phyloP scores from a whole-genome alignment of 2,888 invertebrate genomes.

The Clepsis dumicolana region DNA sequence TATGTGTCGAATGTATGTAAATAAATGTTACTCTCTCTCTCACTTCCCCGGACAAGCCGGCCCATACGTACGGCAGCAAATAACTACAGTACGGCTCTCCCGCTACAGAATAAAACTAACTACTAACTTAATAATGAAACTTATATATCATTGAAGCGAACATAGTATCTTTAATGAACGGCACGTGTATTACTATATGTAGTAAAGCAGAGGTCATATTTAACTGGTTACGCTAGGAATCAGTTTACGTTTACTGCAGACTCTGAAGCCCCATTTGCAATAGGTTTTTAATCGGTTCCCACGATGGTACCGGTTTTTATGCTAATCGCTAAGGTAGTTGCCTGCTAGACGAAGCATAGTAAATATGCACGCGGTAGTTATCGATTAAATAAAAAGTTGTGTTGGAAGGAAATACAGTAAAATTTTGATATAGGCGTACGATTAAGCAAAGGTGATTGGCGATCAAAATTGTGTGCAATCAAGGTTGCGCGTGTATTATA shows the following conservation, averaged over 20 bases:
- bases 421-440: too few relatives aligned
- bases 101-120: too few relatives aligned
- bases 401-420: neutral
- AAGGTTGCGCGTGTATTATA: too few relatives aligned
- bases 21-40: too few relatives aligned
- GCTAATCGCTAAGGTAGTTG: neutral
- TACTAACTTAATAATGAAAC: too few relatives aligned
- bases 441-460: too few relatives aligned
- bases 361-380: neutral
- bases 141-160: neutral
- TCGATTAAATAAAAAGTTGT: neutral
- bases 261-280: neutral
- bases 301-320: constrained; percentile 14
- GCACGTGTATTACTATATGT: neutral
- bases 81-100: too few relatives aligned
- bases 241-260: neutral
- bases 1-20: too few relatives aligned
- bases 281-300: constrained; percentile 19
- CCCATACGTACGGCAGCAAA: too few relatives aligned
- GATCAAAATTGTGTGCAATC: too few relatives aligned
- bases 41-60: too few relatives aligned
- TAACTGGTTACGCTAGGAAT: neutral
- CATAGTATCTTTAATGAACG: neutral
- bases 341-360: neutral
- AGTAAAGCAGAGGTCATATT: neutral